Evolutionary conservation across 2,888 invertebrate species (phyloP), one percentile per base, ranked within the genome.

Genomic region (Zootermopsis nevadensis): DNA sequence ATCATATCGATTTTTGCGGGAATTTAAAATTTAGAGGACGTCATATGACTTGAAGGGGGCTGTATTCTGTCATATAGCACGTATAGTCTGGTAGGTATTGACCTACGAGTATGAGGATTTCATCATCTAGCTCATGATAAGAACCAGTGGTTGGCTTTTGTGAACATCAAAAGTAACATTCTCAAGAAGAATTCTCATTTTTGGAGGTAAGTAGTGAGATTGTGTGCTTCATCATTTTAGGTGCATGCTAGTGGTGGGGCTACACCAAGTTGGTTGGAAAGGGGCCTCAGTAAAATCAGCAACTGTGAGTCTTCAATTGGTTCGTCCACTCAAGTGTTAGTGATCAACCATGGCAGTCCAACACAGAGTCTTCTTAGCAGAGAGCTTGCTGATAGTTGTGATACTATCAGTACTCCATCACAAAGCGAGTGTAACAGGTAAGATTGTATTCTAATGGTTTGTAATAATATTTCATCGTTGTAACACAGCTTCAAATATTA

Each of bases 191-290:
- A n/a, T n/a, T n/a, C n/a, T n/a, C n/a, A 80, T 74, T 67, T 27
- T 38, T 82, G 83, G 31, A 76, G 48, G 33, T 80, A n/a, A 82
- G 83, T 24, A 77, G 74, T 69, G 83, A n/a, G n/a, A n/a, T n/a
- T n/a, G n/a, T n/a, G n/a, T n/a, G n/a, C 27, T 27, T 8, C 27
- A 12, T 66, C 76, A 80, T 74, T 67, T 27, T 38, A 83, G 83
- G 31, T 79, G 48, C 42, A 81, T 24, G 81, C 83, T 24, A 77
- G 74, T 69, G 83, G 55, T 12, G 55, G 82, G 6, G 77, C 53
- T 7, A 91, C 91, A 2, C 92, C 92, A 4, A 91, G 91, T 1
- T 92, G 92, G 92, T 91, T 92, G 53, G 92, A 92, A 85, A 89
- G 92, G 77, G 91, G 92, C n/a, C 88, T 92, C 66, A 91, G 91